Evolutionary conservation across 1,140 invertebrate genomes (phyloP).

Genomic region (Ridgeia piscesae): DNA sequence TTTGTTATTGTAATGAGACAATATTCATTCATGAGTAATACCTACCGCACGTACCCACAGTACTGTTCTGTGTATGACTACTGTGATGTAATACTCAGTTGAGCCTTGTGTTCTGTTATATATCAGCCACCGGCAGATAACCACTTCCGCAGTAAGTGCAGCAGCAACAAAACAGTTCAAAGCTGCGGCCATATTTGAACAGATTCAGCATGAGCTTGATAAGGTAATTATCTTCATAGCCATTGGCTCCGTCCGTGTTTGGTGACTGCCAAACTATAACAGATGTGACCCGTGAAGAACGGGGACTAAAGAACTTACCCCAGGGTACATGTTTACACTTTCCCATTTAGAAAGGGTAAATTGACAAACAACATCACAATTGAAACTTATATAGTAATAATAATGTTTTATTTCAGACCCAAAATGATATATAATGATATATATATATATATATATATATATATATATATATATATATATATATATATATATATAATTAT

Average conservation of each 20-base stretch:
- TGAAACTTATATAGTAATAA: not conserved
- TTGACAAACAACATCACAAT: not conserved
- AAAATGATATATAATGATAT: not conserved
- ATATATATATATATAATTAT: too few relatives aligned
- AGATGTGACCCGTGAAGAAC: not conserved
- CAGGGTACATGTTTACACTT: not conserved
- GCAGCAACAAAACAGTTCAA: conserved; percentile 17
- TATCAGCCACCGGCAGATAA: not conserved
- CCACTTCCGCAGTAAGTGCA: not conserved
- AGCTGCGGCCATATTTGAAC: conserved; percentile 19
- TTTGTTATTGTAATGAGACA: too few relatives aligned
- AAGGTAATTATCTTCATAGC: conserved; percentile 18
- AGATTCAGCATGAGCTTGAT: conserved; percentile 22
- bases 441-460: not conserved
- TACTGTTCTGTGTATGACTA: not conserved
- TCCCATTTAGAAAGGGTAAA: not conserved
- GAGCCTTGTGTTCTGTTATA: not conserved
- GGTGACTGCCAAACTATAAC: not conserved
- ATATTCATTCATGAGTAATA: too few relatives aligned
- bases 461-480: too few relatives aligned
- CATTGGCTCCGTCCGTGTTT: not conserved
- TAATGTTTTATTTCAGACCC: not conserved
- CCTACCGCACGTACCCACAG: too few relatives aligned
- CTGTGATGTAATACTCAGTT: not conserved
- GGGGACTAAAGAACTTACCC: not conserved